Evolutionary conservation across 2,888 invertebrate species (phyloP), one percentile per base, ranked within the genome.

Genomic region (Ectemnius cavifrons): DNA sequence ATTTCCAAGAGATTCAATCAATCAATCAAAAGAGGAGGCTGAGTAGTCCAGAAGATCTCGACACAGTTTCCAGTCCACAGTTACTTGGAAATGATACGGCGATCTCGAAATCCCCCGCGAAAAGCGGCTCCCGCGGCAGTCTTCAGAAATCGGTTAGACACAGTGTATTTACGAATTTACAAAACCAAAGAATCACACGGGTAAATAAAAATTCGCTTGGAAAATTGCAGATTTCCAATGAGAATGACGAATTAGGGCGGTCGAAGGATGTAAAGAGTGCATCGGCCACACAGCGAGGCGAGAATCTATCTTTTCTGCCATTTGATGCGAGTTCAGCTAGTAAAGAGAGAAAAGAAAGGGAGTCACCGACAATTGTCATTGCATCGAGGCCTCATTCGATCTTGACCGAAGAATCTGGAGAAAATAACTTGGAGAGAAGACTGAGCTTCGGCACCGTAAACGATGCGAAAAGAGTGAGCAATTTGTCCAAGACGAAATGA

Each of bases 351-450:
- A 63, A 64, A 37, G 20, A n/a, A 14, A 47, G 13, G 20, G 67
- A 79, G 23, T 79, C 79, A 6, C 81, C 79, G 27, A 63, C 85
- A 18, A 85, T 85, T 65, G 66, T 81, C 57, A 82, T 85, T 64
- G 81, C 82, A 6, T 85, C 87, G 46, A 83, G 84, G 46, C 81
- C 86, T 18, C 84, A 84, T 67, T 86, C 87, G 52, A 80, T 67
- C 13, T 81, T 83, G n/a, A 57, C 68, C 18, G 27, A 62, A 13
- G 68, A 78, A 16, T 73, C 77, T 28, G 63, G 71, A 37, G 84
- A 78, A 23, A 67, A 72, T 23, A 23, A 63, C 8, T 11, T 60
- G n/a, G 71, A 78, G 46, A 8, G 11, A 2, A 56, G 16, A 5
- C 27, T 46, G 16, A 37, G 58, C 11, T 37, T 45, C 3, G 60